phyloP scores from a whole-genome alignment of 1,140 invertebrate genomes.

The Drosophila pandora region DNA sequence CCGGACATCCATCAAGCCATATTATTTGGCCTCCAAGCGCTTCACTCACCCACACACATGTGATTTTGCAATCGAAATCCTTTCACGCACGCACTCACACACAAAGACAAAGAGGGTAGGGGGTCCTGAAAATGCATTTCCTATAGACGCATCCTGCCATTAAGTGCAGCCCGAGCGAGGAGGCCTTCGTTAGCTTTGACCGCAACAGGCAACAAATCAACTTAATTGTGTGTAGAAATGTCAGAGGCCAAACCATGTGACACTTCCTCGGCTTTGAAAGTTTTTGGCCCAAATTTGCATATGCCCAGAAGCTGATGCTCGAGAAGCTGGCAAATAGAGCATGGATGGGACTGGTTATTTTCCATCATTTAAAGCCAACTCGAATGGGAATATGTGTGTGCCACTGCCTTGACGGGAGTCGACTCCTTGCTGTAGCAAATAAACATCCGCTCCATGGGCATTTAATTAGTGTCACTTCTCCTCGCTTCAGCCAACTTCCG shows the following conservation, averaged over 20 bases:
- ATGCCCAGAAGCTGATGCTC: constrained; percentile 1
- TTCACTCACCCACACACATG: neutral
- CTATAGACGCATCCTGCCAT: constrained; percentile 43
- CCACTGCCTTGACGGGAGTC: neutral
- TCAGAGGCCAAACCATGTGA: constrained; percentile 63
- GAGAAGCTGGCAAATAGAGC: neutral
- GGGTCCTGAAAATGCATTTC: constrained; percentile 35
- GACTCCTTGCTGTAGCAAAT: constrained; percentile 17
- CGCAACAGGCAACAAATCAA: constrained; percentile 73
- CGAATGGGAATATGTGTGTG: constrained; percentile 48
- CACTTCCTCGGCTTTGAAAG: constrained; percentile 57
- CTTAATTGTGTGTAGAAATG: constrained; percentile 66
- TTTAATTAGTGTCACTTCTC: constrained; percentile 74
- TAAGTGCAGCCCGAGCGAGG: constrained; percentile 21
- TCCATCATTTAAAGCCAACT: constrained; percentile 51
- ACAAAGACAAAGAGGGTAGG: neutral
- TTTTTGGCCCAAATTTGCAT: constrained; percentile 63
- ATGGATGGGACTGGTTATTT: constrained; percentile 22
- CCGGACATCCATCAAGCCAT: constrained; percentile 15
- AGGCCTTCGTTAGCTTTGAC: constrained; percentile 68
- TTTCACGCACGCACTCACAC: constrained; percentile 2
- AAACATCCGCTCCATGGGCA: constrained; percentile 66
- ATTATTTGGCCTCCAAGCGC: neutral
- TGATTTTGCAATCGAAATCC: constrained; percentile 8
- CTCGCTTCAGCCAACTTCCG: constrained; percentile 32